These are phyloP conservation scores for Hypercompe scribonia DNA, from an alignment of 2,888 invertebrate genomes.

Conservation along the genomic window DNA sequence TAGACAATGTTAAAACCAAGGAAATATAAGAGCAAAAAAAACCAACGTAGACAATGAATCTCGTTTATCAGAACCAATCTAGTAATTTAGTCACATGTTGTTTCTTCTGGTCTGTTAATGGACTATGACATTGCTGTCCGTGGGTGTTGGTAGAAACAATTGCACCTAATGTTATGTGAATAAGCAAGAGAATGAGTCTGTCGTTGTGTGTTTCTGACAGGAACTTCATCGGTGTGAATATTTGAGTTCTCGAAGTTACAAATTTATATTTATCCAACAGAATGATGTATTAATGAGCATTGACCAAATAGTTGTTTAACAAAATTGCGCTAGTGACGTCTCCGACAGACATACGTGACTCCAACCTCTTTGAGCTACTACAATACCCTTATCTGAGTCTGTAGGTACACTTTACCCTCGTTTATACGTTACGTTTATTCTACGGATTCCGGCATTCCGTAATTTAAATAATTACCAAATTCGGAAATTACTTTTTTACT, in stretches of 20 bases:
- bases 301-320: background rate
- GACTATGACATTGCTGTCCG: constrained; percentile 16
- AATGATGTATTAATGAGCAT: background rate
- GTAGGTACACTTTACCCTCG: background rate
- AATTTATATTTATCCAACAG: background rate
- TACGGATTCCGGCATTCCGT: too few relatives aligned
- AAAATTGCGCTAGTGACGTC: background rate
- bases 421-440: too few relatives aligned
- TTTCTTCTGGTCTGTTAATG: constrained; percentile 14
- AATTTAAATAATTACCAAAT: too few relatives aligned
- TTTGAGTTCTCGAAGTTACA: background rate
- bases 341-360: background rate
- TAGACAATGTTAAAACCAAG: background rate
- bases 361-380: background rate
- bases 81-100: constrained; percentile 19
- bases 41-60: background rate
- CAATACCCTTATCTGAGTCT: background rate
- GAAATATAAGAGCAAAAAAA: constrained; percentile 4
- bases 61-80: constrained; percentile 21
- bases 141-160: constrained; percentile 19
- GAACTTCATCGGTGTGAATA: background rate
- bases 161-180: constrained; percentile 12
- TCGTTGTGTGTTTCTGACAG: background rate
- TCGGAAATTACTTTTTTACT: too few relatives aligned
- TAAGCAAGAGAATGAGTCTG: background rate